Evolutionary conservation across 2,113 vertebrate species (phyloP).

Genomic region (Limanda limanda): DNA sequence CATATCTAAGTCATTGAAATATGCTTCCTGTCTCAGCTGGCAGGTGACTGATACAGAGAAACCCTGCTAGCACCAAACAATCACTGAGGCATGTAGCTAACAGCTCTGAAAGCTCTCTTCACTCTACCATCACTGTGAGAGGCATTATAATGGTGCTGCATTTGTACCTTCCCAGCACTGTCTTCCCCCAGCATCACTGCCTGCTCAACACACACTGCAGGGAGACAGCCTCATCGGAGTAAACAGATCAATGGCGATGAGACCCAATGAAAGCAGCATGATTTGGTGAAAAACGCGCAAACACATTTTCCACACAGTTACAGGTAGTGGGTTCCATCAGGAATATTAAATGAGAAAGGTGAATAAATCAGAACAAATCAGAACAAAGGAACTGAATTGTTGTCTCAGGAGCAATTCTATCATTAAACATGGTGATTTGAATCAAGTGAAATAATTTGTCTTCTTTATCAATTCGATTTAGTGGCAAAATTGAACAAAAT

Average conservation of each 20-base stretch:
- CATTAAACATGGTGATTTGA: no score
- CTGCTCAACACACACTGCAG: constrained; percentile 2
- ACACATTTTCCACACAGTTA: constrained; percentile 16
- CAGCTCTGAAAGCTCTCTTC: constrained; percentile 2
- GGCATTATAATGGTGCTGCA: constrained; percentile 9
- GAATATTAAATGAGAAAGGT: constrained; percentile 4
- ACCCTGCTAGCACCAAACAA: background rate
- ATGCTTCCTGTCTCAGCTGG: background rate
- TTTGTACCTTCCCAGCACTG: background rate
- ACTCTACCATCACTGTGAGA: background rate
- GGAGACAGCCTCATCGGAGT: constrained; percentile 1
- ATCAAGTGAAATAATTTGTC: background rate
- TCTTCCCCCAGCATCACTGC: background rate
- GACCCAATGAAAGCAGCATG: background rate
- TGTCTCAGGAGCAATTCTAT: no score
- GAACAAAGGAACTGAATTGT: no score
- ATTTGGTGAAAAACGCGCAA: background rate
- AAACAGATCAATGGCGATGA: constrained; percentile 34
- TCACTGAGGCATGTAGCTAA: background rate
- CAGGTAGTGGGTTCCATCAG: background rate
- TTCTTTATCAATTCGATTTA: background rate
- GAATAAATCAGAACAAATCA: background rate
- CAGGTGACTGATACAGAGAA: background rate
- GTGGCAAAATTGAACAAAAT: background rate
- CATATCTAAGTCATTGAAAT: background rate